Evolutionary conservation across 1,140 invertebrate genomes (phyloP), one percentile per base, ranked within the genome.

Genomic region (Saccostrea glomerata): DNA sequence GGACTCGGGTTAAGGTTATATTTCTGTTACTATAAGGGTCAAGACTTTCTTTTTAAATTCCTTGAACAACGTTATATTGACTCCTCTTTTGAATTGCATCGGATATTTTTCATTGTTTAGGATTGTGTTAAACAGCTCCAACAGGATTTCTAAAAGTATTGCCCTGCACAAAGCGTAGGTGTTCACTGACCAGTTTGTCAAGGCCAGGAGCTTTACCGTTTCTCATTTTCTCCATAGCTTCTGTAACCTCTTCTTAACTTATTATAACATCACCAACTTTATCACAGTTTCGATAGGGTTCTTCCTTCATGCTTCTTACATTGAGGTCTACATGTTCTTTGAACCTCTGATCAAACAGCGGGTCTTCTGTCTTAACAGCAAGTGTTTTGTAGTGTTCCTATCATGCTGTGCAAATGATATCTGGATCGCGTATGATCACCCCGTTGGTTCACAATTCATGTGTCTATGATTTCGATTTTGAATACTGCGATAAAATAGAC

Each of bases 201-300:
- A 70, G 66, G 20, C 66, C 66, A 23, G 66, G 66, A 9, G n/a
- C 66, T 70, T 70, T 70, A n/a, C n/a, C 66, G 23, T 70, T 70
- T 11, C 23, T 70, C 66, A 70, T 70, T 70, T 70, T 70, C 23
- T 70, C 9, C 23, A 70, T n/a, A 3, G 66, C 66, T 23, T 9
- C 0, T 70, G 23, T n/a, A 70, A 70, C 66, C 9, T 5, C 20
- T 23, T 70, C 23, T 23, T 70, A 7, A 5, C 11, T 70, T n/a
- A 70, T 70, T 5, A 23, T 11, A 23, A 11, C 23, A 23, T 70
- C 23, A 70, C 66, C 23, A 25, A 70, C 23, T 70, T 70, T 25
- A 23, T 70, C 66, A 70, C 5, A 23, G 11, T 70, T 6, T 11
- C n/a, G 9, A 12, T 70, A 9, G 23, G 66, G 23, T 11, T 58